Base-by-base conservation (phyloP, 2,888 invertebrate genomes). In the Melieria crassipennis region DNA sequence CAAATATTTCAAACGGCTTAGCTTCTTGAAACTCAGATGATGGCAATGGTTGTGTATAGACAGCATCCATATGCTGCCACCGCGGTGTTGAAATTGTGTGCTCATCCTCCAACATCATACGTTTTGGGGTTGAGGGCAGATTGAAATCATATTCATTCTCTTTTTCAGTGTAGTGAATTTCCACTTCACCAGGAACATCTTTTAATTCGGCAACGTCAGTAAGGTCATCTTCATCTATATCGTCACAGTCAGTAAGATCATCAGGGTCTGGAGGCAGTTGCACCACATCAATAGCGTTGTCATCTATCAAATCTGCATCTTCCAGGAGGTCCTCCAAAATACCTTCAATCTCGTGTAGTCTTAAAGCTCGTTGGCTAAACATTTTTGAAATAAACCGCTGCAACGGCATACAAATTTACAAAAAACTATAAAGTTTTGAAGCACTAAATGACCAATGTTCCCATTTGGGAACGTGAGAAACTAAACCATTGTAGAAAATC, bases 201-300 rank as follows among this genome's bases (percentile, higher is more conserved):
- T 43, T 60, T 6, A 60, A 45, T 43, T 60, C 60, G 9, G 43
- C 45, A 43, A 60, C 60, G 10, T 60, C 60, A 42, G 42, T 45
- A 43, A 60, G 60, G 45, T 60, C n/a, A n/a, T 60, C 60, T n/a
- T 60, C 60, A 60, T 60, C 60, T 13, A 60, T 60, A 60, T 60
- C 60, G 42, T 60, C 60, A n/a, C 60, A 60, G 45, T 60, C 60
- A 60, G 60, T 60, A 10, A 43, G 7, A 10, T 5, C n/a, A 60
- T 60, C 60, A 3, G 60, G 6, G 45, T 60, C 60, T 60, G 60
- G 60, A 43, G 60, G 60, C 43, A 60, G 60, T 60, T 60, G 60
- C 60, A 60, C 45, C 13, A 60, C 45, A 60, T 60, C 60, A 43
- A 60, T 60, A 42, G 30, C 43, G 4, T 45, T 1, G 42, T 60